These are phyloP conservation scores for Lycodopsis pacificus DNA, from an alignment of 2,797 vertebrate species.

Conservation along the genomic window DNA sequence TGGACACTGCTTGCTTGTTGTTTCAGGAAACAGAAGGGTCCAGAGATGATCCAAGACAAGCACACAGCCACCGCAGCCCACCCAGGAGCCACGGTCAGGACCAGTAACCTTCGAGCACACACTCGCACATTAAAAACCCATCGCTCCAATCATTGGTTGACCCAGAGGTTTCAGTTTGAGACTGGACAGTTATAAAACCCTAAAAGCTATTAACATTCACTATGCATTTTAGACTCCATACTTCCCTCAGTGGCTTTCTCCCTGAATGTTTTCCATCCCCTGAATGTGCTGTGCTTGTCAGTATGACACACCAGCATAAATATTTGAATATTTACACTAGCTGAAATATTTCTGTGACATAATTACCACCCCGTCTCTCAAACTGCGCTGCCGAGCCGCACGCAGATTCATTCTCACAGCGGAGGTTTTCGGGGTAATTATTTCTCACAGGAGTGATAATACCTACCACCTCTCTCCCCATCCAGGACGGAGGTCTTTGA, in stretches of 20 bases:
- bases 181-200: conserved; percentile 33
- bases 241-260: conserved; percentile 39
- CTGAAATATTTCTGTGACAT: conserved; percentile 68
- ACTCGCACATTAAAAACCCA: conserved; percentile 11
- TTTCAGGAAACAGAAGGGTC: conserved; percentile 76
- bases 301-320: conserved; percentile 51
- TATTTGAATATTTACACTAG: conserved; percentile 59
- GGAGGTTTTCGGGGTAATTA: conserved; percentile 53
- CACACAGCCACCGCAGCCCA: conserved; percentile 73
- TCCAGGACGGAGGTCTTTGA: conserved; percentile 62
- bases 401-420: conserved; percentile 33
- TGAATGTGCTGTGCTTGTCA: conserved; percentile 44
- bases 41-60: conserved; percentile 75
- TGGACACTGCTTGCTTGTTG: conserved; percentile 71
- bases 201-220: conserved; percentile 26
- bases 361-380: conserved; percentile 61
- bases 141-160: conserved; percentile 33
- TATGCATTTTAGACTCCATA: conserved; percentile 37
- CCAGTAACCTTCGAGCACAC: conserved; percentile 53
- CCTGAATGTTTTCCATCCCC: conserved; percentile 39
- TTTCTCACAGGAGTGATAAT: conserved; percentile 58
- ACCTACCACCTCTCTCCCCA: conserved; percentile 45
- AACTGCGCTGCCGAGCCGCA: conserved; percentile 29
- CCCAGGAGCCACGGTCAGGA: conserved; percentile 76
- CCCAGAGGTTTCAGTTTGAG: conserved; percentile 11